phyloP scores from a whole-genome alignment of 2,888 invertebrate genomes.

The Hipparchia semele region DNA sequence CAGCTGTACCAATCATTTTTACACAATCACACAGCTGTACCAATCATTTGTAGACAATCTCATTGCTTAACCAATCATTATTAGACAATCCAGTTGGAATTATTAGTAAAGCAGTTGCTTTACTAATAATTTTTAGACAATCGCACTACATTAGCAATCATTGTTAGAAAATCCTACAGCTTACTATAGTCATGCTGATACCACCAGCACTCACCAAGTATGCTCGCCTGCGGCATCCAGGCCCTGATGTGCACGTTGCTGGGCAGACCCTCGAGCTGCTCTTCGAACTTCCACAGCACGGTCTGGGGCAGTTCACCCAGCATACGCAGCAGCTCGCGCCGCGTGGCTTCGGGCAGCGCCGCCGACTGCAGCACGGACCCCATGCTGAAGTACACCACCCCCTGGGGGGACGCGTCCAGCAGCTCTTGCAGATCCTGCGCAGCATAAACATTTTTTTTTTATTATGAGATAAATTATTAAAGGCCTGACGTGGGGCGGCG shows the following conservation, averaged over 20 bases:
- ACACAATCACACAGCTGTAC: too few relatives aligned
- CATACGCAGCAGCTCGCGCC: conserved; percentile 49
- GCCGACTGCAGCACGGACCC: conserved; percentile 59
- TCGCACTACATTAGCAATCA: too few relatives aligned
- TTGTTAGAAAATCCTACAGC: too few relatives aligned
- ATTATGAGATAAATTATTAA: too few relatives aligned
- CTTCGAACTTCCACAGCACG: conserved; percentile 80
- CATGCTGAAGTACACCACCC: conserved; percentile 71
- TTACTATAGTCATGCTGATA: neutral
- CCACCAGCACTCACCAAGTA: conserved; percentile 62
- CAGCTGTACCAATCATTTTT: too few relatives aligned
- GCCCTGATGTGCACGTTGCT: conserved; percentile 68
- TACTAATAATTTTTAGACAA: too few relatives aligned
- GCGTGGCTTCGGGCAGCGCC: conserved; percentile 45
- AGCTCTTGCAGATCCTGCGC: conserved; percentile 62
- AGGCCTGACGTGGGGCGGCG: conserved; percentile 36
- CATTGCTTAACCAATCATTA: too few relatives aligned
- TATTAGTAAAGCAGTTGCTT: too few relatives aligned
- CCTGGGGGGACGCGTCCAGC: conserved; percentile 56
- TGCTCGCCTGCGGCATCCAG: conserved; percentile 81
- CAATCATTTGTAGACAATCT: too few relatives aligned
- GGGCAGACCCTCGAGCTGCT: conserved; percentile 58
- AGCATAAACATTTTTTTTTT: neutral
- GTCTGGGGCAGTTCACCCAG: conserved; percentile 58
- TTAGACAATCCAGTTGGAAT: too few relatives aligned